Evolutionary conservation across 2,797 vertebrate species (phyloP), one percentile per base, ranked within the genome.

Genomic region (Rhynchotus rufescens): DNA sequence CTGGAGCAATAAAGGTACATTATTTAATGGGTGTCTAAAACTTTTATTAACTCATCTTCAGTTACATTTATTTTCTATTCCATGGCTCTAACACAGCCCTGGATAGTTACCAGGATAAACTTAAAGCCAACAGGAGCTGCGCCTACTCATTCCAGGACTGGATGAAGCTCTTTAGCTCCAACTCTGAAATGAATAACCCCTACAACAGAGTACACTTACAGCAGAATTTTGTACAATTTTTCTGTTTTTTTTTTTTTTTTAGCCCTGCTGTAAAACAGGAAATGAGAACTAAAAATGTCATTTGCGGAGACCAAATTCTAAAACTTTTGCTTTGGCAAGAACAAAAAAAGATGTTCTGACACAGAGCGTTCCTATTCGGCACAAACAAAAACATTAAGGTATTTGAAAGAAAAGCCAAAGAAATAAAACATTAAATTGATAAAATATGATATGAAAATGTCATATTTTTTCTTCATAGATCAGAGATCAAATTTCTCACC

Each of bases 401-500:
- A 93, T 93, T 91, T 84, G 85, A 81, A 93, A 79, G 67, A 86
- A 84, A 93, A 81, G 71, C 71, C 87, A 92, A 91, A 88, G 74
- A 81, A 95, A 91, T 67, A 74, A 67, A 90, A 8, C 21, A n/a
- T 69, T 87, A 83, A 7, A 22, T 89, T 83, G 9, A 36, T 62
- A 76, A 94, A 93, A 79, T 76, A 69, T 10, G 28, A 82, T 64
- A 69, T 80, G 75, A 44, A 38, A 56, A 80, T 75, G 47, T 78
- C 59, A 69, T 79, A 30, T 9, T 32, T 87, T 86, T 79, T n/a
- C n/a, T 78, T 34, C 45, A 25, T 32, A 78, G 6, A 10, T 68
- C 52, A 59, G 22, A 45, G 54, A 68, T 56, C 49, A 59, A 17
- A 45, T 78, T 88, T 82, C 45, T 85, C 62, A 78, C 9, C 19